Percentiles rank a stretch among this genome's conserved stretches.
Evolutionary conservation across 1,140 invertebrate species (phyloP).

Genomic region (Hypsibius dujardini): DNA sequence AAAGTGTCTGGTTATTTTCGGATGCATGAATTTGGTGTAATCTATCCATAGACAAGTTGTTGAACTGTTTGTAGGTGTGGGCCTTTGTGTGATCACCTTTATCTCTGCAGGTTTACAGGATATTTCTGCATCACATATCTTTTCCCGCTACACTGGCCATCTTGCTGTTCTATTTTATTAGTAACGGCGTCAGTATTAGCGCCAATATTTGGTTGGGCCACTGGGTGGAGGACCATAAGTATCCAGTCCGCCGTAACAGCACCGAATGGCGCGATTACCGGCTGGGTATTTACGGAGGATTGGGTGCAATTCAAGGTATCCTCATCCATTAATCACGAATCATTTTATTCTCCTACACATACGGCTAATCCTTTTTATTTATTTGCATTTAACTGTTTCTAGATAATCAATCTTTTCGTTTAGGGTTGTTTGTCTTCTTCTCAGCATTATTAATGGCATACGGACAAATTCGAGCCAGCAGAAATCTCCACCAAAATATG

Average conservation of each 20-base stretch:
- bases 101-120: neutral
- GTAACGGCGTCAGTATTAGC: constrained; percentile 13
- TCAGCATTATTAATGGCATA: constrained; percentile 2
- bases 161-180: constrained; percentile 16
- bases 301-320: constrained; percentile 14
- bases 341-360: neutral
- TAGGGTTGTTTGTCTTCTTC: constrained; percentile 1
- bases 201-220: constrained; percentile 20
- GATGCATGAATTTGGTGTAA: too few species aligned
- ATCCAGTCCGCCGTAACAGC: neutral
- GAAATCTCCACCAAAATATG: constrained; percentile 44
- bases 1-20: too few species aligned
- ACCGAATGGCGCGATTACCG: neutral
- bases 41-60: too few species aligned
- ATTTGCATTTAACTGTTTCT: neutral
- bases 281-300: constrained; percentile 16
- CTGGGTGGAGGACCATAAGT: neutral
- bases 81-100: too few species aligned
- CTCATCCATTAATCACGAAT: too few species aligned
- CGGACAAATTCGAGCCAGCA: constrained; percentile 34
- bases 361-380: neutral
- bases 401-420: neutral
- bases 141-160: neutral
- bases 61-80: too few species aligned
- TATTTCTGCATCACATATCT: constrained; percentile 16